Percentiles rank a stretch among this genome's conserved stretches.
These are phyloP conservation scores for Phymastichus coffea DNA, from an alignment of 1,140 invertebrate genomes.

Conservation along the genomic window DNA sequence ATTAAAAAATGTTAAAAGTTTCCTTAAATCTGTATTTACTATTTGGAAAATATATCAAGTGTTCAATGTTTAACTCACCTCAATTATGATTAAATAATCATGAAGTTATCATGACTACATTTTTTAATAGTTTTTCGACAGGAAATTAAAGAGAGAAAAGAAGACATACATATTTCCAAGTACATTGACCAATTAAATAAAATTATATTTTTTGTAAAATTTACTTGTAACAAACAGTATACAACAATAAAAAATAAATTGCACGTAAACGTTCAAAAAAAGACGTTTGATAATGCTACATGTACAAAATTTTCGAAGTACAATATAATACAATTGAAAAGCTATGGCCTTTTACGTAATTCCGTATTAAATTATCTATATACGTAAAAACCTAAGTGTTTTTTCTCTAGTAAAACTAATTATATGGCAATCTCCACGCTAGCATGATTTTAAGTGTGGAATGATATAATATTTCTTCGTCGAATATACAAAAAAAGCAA, in stretches of 20 bases:
- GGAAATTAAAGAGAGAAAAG: too few relatives aligned
- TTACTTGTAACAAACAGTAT: slow-evolving; percentile 1
- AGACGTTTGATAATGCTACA: background rate
- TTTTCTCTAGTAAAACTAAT: slow-evolving; percentile 10
- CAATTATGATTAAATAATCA: too few relatives aligned
- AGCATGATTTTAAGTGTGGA: background rate
- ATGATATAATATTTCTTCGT: background rate
- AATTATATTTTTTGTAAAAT: slow-evolving; percentile 2
- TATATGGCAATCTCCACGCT: background rate
- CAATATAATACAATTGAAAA: background rate
- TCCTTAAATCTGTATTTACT: too few relatives aligned
- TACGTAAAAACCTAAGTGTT: background rate
- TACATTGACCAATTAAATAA: background rate
- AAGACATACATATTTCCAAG: too few relatives aligned
- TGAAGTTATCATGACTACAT: too few relatives aligned
- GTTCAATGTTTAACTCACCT: too few relatives aligned
- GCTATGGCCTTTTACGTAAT: background rate
- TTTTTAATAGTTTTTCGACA: too few relatives aligned
- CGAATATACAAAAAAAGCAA: too few relatives aligned
- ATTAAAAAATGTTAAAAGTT: too few relatives aligned
- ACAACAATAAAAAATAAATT: slow-evolving; percentile 10
- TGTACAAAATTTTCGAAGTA: background rate
- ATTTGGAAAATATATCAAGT: too few relatives aligned
- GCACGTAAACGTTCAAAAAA: background rate
- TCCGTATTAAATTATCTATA: background rate